Base-by-base conservation (phyloP, 2,113 vertebrate genomes). In the Platichthys flesus region DNA sequence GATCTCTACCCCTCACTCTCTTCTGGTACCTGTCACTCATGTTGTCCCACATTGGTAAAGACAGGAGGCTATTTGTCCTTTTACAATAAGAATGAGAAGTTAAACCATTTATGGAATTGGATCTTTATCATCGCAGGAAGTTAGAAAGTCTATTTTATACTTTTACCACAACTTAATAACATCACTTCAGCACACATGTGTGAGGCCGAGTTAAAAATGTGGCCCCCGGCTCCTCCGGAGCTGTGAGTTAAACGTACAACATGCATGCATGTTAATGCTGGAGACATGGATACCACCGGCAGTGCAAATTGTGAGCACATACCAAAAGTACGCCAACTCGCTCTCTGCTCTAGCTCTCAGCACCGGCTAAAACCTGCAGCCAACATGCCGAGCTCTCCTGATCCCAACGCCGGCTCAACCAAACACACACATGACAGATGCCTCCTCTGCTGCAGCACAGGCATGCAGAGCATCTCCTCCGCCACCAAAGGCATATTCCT, bases 381-480 rank as follows among this genome's bases (percentile, higher is more conserved):
- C 91, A 82, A 70, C 76, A 73, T 67, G 85, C 81, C 84, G 37
- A 87, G 87, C 85, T 79, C 64, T 76, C 55, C 79, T 91, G 88
- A 91, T 91, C 90, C 88, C 87, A 65, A 77, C 9, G 85, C 89
- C 74, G 76, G 77, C 85, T 84, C 83, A 71, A 82, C 83, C 87
- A 87, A 82, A 81, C 88, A 86, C 88, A 88, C 83, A 85, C 83
- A 88, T 86, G 89, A 91, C 90, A 90, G 89, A 92, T 90, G 85
- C 88, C 88, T 90, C 79, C 83, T 86, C 80, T 90, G 83, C 91
- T 84, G 89, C 84, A 86, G 84, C 57, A 54, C 79, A 88, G 83
- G 89, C 85, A 92, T 91, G 74, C 85, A 23, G 81, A 79, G 84
- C 90, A 91, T 91, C 91, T 91, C 86, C 89, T 88, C 83, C 63